Evolutionary conservation across 2,888 invertebrate genomes (phyloP).

Genomic region (Hedya salicella): DNA sequence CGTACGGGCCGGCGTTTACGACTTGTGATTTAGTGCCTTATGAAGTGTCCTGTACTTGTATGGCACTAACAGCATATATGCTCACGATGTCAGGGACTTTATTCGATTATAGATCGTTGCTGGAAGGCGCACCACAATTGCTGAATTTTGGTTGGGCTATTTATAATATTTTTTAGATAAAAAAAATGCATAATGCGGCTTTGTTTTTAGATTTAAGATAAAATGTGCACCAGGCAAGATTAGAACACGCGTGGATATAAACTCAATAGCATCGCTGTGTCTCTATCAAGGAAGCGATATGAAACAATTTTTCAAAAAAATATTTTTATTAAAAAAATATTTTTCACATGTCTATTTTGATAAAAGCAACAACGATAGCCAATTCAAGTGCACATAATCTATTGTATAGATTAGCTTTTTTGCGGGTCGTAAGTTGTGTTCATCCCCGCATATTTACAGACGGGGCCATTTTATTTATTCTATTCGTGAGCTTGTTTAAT

Average conservation of each 20-base stretch:
- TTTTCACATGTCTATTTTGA: too few species aligned
- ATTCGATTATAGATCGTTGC: constrained; percentile 42
- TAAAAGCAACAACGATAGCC: neutral
- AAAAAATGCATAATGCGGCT: too few species aligned
- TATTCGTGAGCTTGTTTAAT: constrained; percentile 72
- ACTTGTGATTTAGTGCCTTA: constrained; percentile 60
- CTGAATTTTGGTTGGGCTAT: too few species aligned
- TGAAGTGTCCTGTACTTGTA: constrained; percentile 62
- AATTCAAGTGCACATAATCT: constrained; percentile 7
- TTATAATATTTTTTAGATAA: too few species aligned
- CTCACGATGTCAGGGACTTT: constrained; percentile 8
- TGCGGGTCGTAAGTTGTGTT: constrained; percentile 46
- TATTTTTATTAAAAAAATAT: too few species aligned
- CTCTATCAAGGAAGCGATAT: too few species aligned
- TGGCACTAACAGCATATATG: constrained; percentile 57
- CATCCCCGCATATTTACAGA: constrained; percentile 73
- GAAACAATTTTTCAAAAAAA: too few species aligned
- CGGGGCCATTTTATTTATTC: constrained; percentile 73
- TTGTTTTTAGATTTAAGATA: too few species aligned
- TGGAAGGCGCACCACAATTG: constrained; percentile 57
- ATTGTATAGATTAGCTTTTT: constrained; percentile 44
- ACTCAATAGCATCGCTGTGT: too few species aligned
- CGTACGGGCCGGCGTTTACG: constrained; percentile 60
- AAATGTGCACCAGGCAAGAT: too few species aligned
- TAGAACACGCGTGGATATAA: too few species aligned